phyloP scores from a whole-genome alignment of 2,113 vertebrate species.

The Conger conger region DNA sequence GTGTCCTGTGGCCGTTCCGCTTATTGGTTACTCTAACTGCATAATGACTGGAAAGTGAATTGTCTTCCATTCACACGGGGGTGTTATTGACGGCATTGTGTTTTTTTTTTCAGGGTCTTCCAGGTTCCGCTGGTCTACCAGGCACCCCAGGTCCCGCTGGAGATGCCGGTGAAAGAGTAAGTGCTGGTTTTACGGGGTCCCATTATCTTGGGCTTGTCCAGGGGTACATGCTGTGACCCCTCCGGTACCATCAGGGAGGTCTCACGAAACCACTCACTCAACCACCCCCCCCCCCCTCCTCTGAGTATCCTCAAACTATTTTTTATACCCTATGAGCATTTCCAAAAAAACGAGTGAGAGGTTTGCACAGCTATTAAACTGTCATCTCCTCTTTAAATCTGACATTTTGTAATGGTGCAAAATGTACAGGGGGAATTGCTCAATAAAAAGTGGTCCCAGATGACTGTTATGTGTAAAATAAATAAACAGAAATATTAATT shows the following conservation, averaged over 20 bases:
- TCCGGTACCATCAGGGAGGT: neutral
- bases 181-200: constrained; percentile 52
- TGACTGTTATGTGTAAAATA: neutral
- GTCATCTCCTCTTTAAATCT: constrained; percentile 11
- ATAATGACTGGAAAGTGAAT: constrained; percentile 11
- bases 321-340: neutral
- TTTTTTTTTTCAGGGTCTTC: constrained; percentile 79
- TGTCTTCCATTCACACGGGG: constrained; percentile 6
- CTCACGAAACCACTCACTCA: neutral
- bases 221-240: neutral
- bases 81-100: constrained; percentile 45
- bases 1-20: constrained; percentile 12
- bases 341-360: neutral
- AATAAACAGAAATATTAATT: neutral
- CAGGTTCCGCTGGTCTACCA: constrained; percentile 85
- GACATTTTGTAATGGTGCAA: neutral
- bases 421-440: neutral
- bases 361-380: constrained; percentile 3
- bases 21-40: neutral
- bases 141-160: constrained; percentile 84
- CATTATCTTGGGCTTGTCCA: constrained; percentile 16
- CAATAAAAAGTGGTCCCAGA: neutral
- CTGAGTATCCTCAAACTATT: neutral
- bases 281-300: neutral
- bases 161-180: constrained; percentile 93